Evolutionary conservation across 2,888 invertebrate genomes (phyloP).

Genomic region (Calameuta pallipes): DNA sequence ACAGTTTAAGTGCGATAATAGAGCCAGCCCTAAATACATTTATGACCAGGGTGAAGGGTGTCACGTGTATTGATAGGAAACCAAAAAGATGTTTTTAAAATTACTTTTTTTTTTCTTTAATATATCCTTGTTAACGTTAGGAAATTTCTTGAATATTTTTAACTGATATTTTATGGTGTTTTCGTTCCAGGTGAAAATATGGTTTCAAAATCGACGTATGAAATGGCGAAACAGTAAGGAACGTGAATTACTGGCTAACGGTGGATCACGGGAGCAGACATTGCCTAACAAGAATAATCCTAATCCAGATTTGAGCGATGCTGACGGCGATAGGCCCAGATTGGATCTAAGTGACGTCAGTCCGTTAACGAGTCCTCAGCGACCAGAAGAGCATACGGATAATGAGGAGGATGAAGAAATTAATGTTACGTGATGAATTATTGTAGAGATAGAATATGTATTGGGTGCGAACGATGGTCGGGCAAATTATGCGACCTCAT

Average conservation of each 20-base stretch:
- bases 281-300: conserved; percentile 97
- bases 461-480: neutral
- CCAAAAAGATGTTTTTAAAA: neutral
- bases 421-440: conserved; percentile 85
- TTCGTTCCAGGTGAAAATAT: conserved; percentile 79
- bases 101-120: neutral
- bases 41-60: neutral
- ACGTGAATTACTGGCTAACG: conserved; percentile 90
- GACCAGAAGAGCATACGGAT: conserved; percentile 65
- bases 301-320: conserved; percentile 93
- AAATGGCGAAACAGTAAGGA: conserved; percentile 99
- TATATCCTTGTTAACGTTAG: neutral
- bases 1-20: conserved; percentile 9
- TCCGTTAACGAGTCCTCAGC: conserved; percentile 58
- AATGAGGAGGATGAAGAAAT: conserved; percentile 82
- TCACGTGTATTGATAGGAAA: neutral
- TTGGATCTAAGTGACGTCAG: conserved; percentile 69
- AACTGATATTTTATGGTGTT: conserved; percentile 7
- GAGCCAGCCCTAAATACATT: neutral
- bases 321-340: conserved; percentile 82
- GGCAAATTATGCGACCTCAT: neutral
- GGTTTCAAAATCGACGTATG: conserved; percentile 99
- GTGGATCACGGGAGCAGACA: conserved; percentile 94
- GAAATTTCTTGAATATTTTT: neutral
- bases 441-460: conserved; percentile 7